Percentiles rank a stretch among this genome's conserved stretches.
Conservation (phyloP, 2,888 invertebrate genomes). For the Smittia aterrima region DNA sequence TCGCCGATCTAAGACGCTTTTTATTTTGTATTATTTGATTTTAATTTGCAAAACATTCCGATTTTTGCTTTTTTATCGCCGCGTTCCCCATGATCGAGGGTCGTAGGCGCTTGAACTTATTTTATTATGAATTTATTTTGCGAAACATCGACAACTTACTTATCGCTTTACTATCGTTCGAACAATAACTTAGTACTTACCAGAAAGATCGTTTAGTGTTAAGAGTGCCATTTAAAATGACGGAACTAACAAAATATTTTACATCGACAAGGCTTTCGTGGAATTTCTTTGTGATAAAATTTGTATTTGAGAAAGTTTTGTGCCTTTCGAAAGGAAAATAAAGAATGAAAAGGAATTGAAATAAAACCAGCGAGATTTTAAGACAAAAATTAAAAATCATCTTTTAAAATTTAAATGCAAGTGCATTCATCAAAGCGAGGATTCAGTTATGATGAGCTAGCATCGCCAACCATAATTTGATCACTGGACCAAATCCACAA, state of each 20-base stretch:
- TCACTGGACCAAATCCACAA: conserved; percentile 25
- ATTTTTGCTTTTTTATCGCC: background rate
- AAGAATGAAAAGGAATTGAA: background rate
- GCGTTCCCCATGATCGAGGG: too few relatives aligned
- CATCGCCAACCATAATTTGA: too few relatives aligned
- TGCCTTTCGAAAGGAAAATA: background rate
- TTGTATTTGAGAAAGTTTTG: background rate
- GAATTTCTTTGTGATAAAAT: conserved; percentile 3
- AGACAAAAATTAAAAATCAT: too few relatives aligned
- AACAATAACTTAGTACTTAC: too few relatives aligned
- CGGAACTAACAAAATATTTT: conserved; percentile 9
- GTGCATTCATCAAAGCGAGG: background rate
- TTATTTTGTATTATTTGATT: background rate
- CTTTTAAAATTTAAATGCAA: too few relatives aligned
- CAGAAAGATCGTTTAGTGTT: background rate
- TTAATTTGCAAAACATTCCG: background rate
- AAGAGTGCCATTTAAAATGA: conserved; percentile 32
- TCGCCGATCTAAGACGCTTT: conserved; percentile 23
- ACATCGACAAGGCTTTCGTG: background rate
- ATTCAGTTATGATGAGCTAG: background rate
- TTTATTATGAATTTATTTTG: too few relatives aligned
- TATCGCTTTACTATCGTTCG: too few relatives aligned
- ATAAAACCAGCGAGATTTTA: too few relatives aligned
- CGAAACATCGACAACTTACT: too few relatives aligned
- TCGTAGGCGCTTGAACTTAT: too few relatives aligned